These are phyloP conservation scores for Agrochola macilenta DNA, from an alignment of 2,888 invertebrate genomes.

Conservation along the genomic window DNA sequence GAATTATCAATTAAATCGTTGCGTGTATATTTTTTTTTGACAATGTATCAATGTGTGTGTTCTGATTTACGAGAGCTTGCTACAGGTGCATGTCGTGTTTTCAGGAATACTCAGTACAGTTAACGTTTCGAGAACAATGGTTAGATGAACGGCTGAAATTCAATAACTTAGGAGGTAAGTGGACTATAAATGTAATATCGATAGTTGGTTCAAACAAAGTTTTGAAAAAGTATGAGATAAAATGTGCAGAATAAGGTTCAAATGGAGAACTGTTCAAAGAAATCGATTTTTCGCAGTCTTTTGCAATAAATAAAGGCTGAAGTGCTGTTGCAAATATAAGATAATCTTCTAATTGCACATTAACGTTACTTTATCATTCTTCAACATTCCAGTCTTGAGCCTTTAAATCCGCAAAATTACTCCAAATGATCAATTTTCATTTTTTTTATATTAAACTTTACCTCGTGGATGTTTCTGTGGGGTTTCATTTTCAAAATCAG, in stretches of 20 bases:
- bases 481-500: background rate
- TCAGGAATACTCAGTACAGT: conserved; percentile 99
- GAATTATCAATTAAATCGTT: background rate
- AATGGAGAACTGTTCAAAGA: background rate
- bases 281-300: background rate
- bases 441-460: background rate
- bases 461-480: background rate
- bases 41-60: conserved; percentile 62
- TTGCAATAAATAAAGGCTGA: conserved; percentile 6
- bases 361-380: conserved; percentile 10
- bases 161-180: conserved; percentile 95
- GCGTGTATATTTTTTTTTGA: conserved; percentile 47
- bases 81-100: conserved; percentile 76
- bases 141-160: conserved; percentile 97
- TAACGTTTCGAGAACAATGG: conserved; percentile 99
- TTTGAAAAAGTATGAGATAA: no score
- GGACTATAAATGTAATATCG: no score
- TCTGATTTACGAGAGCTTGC: conserved; percentile 17
- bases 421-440: background rate
- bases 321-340: background rate
- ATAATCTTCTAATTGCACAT: conserved; percentile 8
- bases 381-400: background rate
- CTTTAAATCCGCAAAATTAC: conserved; percentile 1
- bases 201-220: no score
- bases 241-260: background rate